Base-by-base conservation (phyloP, 1,140 invertebrate species). In the Panagrolaimus sp. region DNA sequence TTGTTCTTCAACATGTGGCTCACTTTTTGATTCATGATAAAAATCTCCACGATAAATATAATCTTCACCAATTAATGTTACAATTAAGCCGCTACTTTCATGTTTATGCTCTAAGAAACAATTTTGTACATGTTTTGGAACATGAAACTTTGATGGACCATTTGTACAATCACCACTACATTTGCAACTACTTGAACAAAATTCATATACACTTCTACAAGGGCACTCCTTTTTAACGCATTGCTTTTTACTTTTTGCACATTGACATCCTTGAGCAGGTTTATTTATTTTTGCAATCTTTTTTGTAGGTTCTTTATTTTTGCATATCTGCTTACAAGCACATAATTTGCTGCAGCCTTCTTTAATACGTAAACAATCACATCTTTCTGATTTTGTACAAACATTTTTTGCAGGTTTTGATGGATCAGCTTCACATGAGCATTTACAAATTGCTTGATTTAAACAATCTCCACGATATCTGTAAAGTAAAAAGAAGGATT, bases 21-120 rank as follows among this genome's bases (percentile, higher is more conserved):
- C 80, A 48, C 67, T 76, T 67, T 82, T 81, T 8, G 74, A 75
- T 51, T 82, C 80, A 47, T 82, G 80, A 65, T 80, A 82, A 63
- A 83, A 82, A 48, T 82, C 80, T n/a, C 81, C 79, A 43, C 80
- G 67, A 67, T 83, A 82, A 45, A 82, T 82, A 66, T 82, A 82
- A 66, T 83, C 82, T 23, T 82, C 74, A n/a, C 78, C 78, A 44
- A 82, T 82, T 13, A 82, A 48, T 0, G 80, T 82, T 3, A 83
- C 79, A 68, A 82, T 82, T n/a, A 82, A 57, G 20, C 80, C 80
- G 69, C 79, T 82, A 63, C 79, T 80, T 66, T 82, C 80, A 46
- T 83, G 72, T 65, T 82, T 82, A 47, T 82, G 80, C 53, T 82
- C 80, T 57, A 82, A 64, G 67, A 82, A 82, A 65, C 81, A 83